Base-by-base conservation (phyloP, 2,797 vertebrate species). In the Morelia viridis region DNA sequence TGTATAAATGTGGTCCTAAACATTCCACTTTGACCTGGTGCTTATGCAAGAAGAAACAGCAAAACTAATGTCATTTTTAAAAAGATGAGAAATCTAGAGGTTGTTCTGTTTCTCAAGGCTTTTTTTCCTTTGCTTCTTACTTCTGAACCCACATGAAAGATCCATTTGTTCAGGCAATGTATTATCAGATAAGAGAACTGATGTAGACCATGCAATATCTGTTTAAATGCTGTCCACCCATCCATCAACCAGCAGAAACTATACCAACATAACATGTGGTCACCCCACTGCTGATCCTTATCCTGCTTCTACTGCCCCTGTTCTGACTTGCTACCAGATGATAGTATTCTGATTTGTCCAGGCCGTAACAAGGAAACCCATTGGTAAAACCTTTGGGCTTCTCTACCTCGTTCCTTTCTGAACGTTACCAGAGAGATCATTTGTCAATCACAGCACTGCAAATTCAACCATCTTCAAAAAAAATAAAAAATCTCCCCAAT, bases 1-100 rank as follows among this genome's bases (percentile, higher is more conserved):
- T 0, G 53, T 28, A 90, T 57, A n/a, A 85, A 85, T 19, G 46
- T 41, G 28, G 91, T 89, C 65, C 85, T 15, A 92, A 95, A 61
- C 22, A 90, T 1, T 92, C 28, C 60, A 88, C 8, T 26, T 0
- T 0, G 89, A 0, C 28, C 53, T 85, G 1, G 0, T 64, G n/a
- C 60, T 56, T 24, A 71, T 17, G 2, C 3, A 8, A 56, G 58
- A 85, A 91, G 60, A 57, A 94, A 87, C 15, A 93, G 85, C 53
- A 19, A 0, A 68, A 26, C 62, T 35, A 56, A 3, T 87, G 92
- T 90, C 62, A 46, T 62, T 90, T 53, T 89, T 1, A 22, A n/a
- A n/a, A 53, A 10, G n/a, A 57, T 31, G 12, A 88, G 4, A 56
- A 35, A 62, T 85, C 50, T n/a, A 9, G 12, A 80, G n/a, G 28